These are phyloP conservation scores for Arenicola marina DNA, from an alignment of 2,888 invertebrate species.

Conservation along the genomic window DNA sequence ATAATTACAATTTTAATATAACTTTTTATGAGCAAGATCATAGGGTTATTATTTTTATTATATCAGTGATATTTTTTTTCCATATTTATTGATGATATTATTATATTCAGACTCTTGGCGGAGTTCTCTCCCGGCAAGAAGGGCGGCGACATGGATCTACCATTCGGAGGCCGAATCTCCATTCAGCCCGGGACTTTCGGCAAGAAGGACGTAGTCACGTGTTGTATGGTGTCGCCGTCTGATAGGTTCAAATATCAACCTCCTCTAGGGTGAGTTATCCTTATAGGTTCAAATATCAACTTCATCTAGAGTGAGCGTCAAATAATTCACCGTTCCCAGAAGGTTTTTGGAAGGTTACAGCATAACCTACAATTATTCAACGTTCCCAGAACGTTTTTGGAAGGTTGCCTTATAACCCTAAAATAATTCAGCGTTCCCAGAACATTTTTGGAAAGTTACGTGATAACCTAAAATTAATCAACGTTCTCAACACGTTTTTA, in stretches of 20 bases:
- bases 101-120: background rate
- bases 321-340: too few species aligned
- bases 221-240: constrained; percentile 33
- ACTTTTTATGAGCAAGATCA: too few species aligned
- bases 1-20: too few species aligned
- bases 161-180: constrained; percentile 49
- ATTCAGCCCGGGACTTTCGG: constrained; percentile 43
- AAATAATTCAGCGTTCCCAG: background rate
- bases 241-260: constrained; percentile 32
- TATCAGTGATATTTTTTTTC: background rate
- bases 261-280: constrained; percentile 6
- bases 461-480: too few species aligned
- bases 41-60: background rate
- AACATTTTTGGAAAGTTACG: too few species aligned
- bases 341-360: too few species aligned
- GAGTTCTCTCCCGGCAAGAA: constrained; percentile 45
- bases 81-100: background rate
- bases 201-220: constrained; percentile 51
- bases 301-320: background rate
- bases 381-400: too few species aligned
- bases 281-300: background rate
- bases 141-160: constrained; percentile 52
- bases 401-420: too few species aligned
- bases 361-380: too few species aligned
- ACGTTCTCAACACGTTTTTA: too few species aligned